A percentile compares a stretch with the other conserved stretches of the same genome.
These are phyloP conservation scores for Lerista edwardsae DNA, from an alignment of 2,797 vertebrate species.

Conservation along the genomic window DNA sequence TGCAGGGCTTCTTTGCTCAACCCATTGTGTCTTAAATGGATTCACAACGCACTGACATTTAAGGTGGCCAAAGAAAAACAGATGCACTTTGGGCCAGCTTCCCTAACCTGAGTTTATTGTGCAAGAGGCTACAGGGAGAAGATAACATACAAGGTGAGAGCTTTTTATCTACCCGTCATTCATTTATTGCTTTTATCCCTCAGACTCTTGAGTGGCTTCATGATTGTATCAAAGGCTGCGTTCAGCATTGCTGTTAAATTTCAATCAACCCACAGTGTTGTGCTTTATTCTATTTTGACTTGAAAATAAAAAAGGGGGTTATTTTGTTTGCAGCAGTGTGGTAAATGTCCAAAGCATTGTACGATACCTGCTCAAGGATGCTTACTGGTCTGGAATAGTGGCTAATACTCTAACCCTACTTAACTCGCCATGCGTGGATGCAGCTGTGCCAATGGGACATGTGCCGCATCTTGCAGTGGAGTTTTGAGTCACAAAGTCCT, in stretches of 20 bases:
- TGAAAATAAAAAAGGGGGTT: no score
- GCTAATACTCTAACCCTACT: no score
- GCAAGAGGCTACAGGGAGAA: constrained; percentile 33
- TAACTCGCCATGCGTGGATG: no score
- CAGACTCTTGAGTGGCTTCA: constrained; percentile 49
- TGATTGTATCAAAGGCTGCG: constrained; percentile 33
- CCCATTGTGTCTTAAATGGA: background rate
- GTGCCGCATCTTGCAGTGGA: no score
- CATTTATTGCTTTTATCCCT: constrained; percentile 55
- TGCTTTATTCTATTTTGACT: constrained; percentile 35
- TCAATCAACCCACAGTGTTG: constrained; percentile 40
- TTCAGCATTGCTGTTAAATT: constrained; percentile 45
- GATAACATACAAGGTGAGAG: constrained; percentile 42
- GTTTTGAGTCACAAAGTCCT: no score
- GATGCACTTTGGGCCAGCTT: constrained; percentile 23
- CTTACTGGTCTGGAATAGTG: no score
- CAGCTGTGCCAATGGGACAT: no score
- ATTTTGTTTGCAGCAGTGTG: no score
- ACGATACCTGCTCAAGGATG: no score
- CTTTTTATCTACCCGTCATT: constrained; percentile 41
- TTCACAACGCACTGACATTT: constrained; percentile 2
- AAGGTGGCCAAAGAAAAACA: background rate
- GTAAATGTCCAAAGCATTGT: no score
- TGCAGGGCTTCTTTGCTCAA: background rate
- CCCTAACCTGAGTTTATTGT: background rate